phyloP scores from a whole-genome alignment of 2,888 invertebrate genomes.

The Cheiracanthium punctorium region DNA sequence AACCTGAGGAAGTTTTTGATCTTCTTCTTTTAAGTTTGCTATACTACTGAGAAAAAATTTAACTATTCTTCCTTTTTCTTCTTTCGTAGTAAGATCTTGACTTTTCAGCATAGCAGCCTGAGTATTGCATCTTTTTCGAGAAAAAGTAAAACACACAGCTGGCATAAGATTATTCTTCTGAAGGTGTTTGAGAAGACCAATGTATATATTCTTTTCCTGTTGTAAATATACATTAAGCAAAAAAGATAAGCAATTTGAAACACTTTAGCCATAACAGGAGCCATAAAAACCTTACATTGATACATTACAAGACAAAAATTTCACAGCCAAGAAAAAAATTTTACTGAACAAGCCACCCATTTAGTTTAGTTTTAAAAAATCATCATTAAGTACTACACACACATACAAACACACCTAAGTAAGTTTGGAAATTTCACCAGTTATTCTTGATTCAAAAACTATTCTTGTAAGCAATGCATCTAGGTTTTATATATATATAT shows the following conservation, averaged over 20 bases:
- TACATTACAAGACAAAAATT: no score
- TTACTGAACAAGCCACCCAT: no score
- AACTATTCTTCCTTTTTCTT: conserved; percentile 89
- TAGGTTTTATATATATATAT: no score
- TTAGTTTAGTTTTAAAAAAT: no score
- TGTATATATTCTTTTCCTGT: conserved; percentile 61
- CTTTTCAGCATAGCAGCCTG: conserved; percentile 81
- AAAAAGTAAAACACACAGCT: conserved; percentile 94
- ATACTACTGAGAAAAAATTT: conserved; percentile 91
- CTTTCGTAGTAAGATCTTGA: conserved; percentile 87
- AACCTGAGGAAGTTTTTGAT: conserved; percentile 90
- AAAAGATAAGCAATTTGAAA: neutral
- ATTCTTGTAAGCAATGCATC: no score
- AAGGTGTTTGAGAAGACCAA: conserved; percentile 50
- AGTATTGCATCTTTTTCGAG: conserved; percentile 86
- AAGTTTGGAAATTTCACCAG: no score
- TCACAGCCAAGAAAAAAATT: neutral
- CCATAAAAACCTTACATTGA: no score
- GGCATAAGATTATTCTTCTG: conserved; percentile 83
- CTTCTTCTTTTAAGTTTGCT: conserved; percentile 87
- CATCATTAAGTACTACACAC: no score
- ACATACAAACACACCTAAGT: no score
- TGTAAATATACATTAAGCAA: no score
- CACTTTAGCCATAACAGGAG: no score
- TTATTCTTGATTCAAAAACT: no score